A percentile compares a stretch with the other conserved stretches of the same genome.
Evolutionary conservation across 2,113 vertebrate genomes (phyloP).

Genomic region (Chiloscyllium plagiosum): DNA sequence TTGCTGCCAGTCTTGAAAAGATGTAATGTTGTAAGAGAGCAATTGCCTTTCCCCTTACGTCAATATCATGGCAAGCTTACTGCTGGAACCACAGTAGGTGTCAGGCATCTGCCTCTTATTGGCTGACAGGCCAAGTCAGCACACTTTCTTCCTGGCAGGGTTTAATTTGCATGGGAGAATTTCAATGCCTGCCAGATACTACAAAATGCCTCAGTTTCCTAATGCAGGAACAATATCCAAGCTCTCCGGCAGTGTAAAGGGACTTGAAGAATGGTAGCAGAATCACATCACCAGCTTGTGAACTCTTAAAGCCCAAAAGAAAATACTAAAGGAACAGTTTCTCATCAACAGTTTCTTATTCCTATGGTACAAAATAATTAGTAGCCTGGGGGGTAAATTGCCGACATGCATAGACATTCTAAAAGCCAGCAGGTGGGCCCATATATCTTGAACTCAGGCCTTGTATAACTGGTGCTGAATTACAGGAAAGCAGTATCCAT

Average conservation of each 20-base stretch:
- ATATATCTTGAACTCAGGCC: neutral
- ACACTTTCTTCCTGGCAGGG: neutral
- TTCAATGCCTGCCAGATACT: neutral
- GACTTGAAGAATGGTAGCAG: neutral
- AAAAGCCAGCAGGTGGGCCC: neutral
- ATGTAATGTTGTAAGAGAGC: neutral
- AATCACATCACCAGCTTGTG: neutral
- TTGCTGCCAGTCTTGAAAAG: neutral
- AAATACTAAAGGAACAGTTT: neutral
- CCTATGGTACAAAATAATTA: neutral
- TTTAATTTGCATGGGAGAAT: neutral
- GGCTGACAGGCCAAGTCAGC: neutral
- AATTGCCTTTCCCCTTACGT: neutral
- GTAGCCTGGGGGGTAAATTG: neutral
- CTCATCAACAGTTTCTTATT: conserved; percentile 11
- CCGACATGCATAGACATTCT: neutral
- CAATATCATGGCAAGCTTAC: neutral
- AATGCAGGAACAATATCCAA: neutral
- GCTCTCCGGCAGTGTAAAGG: neutral
- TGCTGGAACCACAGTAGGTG: neutral
- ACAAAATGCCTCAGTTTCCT: neutral
- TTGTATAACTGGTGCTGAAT: neutral
- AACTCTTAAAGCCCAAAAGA: neutral
- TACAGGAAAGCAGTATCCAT: neutral
- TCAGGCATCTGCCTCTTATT: neutral